These are phyloP conservation scores for Pollenia griseotomentosa DNA, from an alignment of 2,888 invertebrate species.

Conservation along the genomic window DNA sequence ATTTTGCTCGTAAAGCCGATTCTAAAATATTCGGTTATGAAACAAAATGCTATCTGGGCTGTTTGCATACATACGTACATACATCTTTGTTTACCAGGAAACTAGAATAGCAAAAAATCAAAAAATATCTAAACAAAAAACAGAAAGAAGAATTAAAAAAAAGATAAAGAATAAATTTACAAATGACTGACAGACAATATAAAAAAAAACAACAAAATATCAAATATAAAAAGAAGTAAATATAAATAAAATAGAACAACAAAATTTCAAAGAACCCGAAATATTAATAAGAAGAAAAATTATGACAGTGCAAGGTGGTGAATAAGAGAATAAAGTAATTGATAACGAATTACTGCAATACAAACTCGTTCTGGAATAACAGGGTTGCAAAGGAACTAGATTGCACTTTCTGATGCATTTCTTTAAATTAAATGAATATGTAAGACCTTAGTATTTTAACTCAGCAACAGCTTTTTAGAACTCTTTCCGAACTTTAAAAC, in stretches of 20 bases:
- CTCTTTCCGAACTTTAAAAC: too few species aligned
- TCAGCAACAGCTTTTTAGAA: too few species aligned
- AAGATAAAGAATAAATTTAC: not conserved
- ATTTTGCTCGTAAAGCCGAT: too few species aligned
- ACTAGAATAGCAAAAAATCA: slow-evolving; percentile 34
- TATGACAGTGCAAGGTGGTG: too few species aligned
- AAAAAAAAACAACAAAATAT: not conserved
- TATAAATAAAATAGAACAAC: not conserved
- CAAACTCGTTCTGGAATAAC: too few species aligned
- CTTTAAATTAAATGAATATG: too few species aligned
- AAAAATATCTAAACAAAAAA: not conserved
- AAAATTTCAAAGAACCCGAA: not conserved
- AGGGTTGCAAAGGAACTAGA: too few species aligned
- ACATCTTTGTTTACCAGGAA: not conserved
- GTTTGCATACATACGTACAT: not conserved
- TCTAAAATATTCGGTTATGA: too few species aligned
- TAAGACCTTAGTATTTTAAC: too few species aligned
- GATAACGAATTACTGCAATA: too few species aligned
- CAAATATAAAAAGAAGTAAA: not conserved
- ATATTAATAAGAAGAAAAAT: not conserved
- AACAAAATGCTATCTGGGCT: not conserved
- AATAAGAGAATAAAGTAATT: too few species aligned
- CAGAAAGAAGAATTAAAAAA: slow-evolving; percentile 8
- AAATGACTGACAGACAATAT: slow-evolving; percentile 36
- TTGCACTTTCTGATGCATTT: too few species aligned